Evolutionary conservation across 2,888 invertebrate species (phyloP).

Genomic region (Ariolimax columbianus): DNA sequence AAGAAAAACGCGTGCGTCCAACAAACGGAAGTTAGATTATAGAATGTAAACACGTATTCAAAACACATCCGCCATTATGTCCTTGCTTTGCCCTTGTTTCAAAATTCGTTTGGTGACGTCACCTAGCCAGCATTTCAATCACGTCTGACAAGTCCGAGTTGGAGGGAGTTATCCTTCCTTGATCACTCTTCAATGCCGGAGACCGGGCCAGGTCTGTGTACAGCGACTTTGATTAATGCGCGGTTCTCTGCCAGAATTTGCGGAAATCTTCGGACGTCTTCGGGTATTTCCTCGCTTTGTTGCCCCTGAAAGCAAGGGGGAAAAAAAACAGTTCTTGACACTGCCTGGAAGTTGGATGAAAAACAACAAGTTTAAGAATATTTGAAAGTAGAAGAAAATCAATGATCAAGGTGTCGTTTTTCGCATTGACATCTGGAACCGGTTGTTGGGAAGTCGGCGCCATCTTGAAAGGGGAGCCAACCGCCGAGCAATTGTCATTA

Average conservation of each 20-base stretch:
- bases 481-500: background rate
- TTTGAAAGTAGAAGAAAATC: slow-evolving; percentile 24
- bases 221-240: slow-evolving; percentile 34
- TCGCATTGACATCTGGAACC: background rate
- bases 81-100: slow-evolving; percentile 20
- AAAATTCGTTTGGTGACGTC: slow-evolving; percentile 16
- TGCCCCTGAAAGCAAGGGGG: background rate
- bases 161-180: slow-evolving; percentile 30
- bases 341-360: background rate
- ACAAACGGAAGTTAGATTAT: too few relatives aligned
- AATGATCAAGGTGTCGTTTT: background rate
- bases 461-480: background rate
- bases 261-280: slow-evolving; percentile 15
- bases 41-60: background rate
- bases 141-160: slow-evolving; percentile 33
- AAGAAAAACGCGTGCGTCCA: too few relatives aligned
- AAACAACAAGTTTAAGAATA: slow-evolving; percentile 29
- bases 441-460: background rate
- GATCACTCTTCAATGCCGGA: slow-evolving; percentile 36
- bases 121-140: slow-evolving; percentile 41
- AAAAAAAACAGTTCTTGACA: background rate
- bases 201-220: background rate
- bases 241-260: slow-evolving; percentile 22
- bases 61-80: background rate
- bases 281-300: slow-evolving; percentile 28